Evolutionary conservation across 2,797 vertebrate species (phyloP), one percentile per base, ranked within the genome.

Genomic region (Spinibarbus caldwelli): DNA sequence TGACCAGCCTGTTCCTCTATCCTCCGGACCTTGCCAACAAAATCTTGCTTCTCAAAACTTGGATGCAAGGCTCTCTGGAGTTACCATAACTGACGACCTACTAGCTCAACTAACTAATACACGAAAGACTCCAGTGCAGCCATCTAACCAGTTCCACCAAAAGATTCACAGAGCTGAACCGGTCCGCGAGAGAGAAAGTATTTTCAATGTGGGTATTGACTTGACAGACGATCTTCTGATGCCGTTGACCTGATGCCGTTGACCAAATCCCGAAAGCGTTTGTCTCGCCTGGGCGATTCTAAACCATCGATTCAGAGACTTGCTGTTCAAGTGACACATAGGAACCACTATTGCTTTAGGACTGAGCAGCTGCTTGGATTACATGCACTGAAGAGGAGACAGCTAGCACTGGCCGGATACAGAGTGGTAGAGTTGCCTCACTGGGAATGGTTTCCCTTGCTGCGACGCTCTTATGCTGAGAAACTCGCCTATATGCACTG

Each of bases 341-440:
- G 92, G 87, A 99, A 97, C 90, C 96, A 99, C 5, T 97, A 96
- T 86, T 97, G 96, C 93, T 96, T 93, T 79, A 76, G 88, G 17
- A 95, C 96, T 17, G 91, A 90, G 84, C 88, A 94, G 75, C 90
- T 99, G 17, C 73, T 99, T 88, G 98, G 98, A 38, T 89, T 99
- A 62, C 96, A 98, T 75, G 79, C 86, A 1, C 88, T 99, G 95
- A 99, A 99, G 89, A 96, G 97, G 86, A 94, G 97, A 87, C 98
- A 99, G 87, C 92, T 99, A 78, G 90, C 66, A 83, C 91, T 90
- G 62, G 88, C 94, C 12, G 98, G 98, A 0, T 99, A 98, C 64
- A 88, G 23, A 7, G 96, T 98, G 49, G 94, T 99, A 0, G 98
- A 99, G 88, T 84, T 99, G 1, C 88, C 90, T 57, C 87, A 94